phyloP scores from a whole-genome alignment of 2,797 vertebrate species.

The Gouania willdenowi region DNA sequence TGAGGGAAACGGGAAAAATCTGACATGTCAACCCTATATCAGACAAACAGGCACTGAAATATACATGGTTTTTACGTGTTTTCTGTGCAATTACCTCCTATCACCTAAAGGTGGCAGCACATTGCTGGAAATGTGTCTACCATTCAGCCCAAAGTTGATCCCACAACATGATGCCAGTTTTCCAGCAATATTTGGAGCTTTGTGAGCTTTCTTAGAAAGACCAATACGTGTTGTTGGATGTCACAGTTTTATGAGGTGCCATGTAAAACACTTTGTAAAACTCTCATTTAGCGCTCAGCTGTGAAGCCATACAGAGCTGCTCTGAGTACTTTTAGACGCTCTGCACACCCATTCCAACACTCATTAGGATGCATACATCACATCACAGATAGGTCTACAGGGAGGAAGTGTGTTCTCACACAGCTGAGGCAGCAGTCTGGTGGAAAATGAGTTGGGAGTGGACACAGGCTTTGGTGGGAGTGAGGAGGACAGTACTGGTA shows the following conservation, averaged over 20 bases:
- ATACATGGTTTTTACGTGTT: no score
- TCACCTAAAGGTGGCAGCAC: slow-evolving; percentile 46
- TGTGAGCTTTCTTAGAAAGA: not conserved
- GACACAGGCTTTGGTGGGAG: slow-evolving; percentile 29
- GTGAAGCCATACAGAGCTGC: not conserved
- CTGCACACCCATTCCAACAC: slow-evolving; percentile 4
- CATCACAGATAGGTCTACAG: slow-evolving; percentile 8
- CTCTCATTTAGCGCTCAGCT: not conserved
- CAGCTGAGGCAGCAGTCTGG: slow-evolving; percentile 6
- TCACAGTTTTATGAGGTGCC: not conserved
- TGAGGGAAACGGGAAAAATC: no score
- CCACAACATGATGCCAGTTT: no score
- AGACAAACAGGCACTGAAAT: no score
- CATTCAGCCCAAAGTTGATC: not conserved
- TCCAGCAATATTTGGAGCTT: no score
- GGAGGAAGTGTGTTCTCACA: no score
- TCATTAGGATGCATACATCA: slow-evolving; percentile 18
- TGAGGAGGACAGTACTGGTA: not conserved
- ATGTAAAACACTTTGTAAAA: not conserved
- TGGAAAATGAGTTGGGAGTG: not conserved
- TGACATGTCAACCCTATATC: not conserved
- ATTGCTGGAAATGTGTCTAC: not conserved
- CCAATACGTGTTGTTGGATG: no score
- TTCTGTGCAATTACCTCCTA: not conserved
- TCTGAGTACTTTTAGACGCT: not conserved